phyloP scores from a whole-genome alignment of 2,113 vertebrate genomes.

The Spizaetus ornatus region DNA sequence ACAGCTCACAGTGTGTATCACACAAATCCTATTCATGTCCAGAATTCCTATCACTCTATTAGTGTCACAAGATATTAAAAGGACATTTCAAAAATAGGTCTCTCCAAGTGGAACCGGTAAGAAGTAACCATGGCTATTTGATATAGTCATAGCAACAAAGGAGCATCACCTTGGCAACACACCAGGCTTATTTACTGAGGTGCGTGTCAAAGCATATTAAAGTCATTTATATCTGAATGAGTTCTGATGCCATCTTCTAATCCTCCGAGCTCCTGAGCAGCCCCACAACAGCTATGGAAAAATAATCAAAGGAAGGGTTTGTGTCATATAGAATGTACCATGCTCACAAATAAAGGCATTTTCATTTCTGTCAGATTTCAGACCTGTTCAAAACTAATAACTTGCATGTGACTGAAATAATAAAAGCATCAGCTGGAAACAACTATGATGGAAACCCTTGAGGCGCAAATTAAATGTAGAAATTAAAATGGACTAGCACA shows the following conservation, averaged over 20 bases:
- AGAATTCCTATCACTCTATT: not conserved
- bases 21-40: not conserved
- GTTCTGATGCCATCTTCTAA: slow-evolving; percentile 41
- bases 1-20: not conserved
- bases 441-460: not conserved
- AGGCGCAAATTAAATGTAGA: not conserved
- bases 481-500: not conserved
- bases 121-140: slow-evolving; percentile 33
- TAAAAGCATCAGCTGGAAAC: not conserved
- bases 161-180: slow-evolving; percentile 58
- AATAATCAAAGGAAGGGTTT: slow-evolving; percentile 6
- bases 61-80: slow-evolving; percentile 18
- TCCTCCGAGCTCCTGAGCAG: not conserved
- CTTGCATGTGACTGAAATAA: not conserved
- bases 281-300: not conserved
- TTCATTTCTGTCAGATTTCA: not conserved
- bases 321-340: not conserved
- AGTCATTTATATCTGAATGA: slow-evolving; percentile 41
- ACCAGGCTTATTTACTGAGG: slow-evolving; percentile 33
- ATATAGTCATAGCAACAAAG: slow-evolving; percentile 47
- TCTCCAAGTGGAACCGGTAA: not conserved
- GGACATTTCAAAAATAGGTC: slow-evolving; percentile 6
- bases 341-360: slow-evolving; percentile 1
- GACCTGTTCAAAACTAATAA: not conserved
- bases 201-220: slow-evolving; percentile 41